phyloP scores from a whole-genome alignment of 2,888 invertebrate species.

The Tromatobia lineatoria region DNA sequence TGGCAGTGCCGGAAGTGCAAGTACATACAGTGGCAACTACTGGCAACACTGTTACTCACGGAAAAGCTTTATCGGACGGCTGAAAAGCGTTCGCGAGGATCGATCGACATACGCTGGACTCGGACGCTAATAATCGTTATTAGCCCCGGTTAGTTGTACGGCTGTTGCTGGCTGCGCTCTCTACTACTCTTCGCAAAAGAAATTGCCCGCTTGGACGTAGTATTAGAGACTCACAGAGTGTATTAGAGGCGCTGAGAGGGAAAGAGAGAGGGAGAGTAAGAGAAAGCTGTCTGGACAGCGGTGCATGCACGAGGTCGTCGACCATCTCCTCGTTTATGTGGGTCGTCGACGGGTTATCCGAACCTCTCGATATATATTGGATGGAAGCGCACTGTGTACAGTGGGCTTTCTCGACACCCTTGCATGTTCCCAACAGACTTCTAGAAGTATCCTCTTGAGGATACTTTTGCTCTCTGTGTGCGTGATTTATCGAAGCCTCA shows the following conservation, averaged over 20 bases:
- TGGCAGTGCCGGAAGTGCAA: not conserved
- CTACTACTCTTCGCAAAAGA: not conserved
- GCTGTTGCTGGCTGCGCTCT: not conserved
- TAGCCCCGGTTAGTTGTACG: slow-evolving; percentile 18
- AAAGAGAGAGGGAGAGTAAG: not conserved
- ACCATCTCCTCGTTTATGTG: slow-evolving; percentile 37
- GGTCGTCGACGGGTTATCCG: slow-evolving; percentile 40
- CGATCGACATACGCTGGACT: slow-evolving; percentile 11
- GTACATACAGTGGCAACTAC: not conserved
- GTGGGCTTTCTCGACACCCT: not conserved
- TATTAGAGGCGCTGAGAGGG: not conserved
- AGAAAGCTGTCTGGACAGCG: not conserved
- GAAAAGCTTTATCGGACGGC: slow-evolving; percentile 25
- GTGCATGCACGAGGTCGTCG: slow-evolving; percentile 33
- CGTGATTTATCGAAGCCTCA: not conserved
- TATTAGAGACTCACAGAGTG: not conserved
- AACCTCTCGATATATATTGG: slow-evolving; percentile 53
- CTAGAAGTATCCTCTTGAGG: not conserved
- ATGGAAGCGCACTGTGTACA: slow-evolving; percentile 45
- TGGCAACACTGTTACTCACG: not conserved
- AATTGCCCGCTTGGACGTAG: not conserved
- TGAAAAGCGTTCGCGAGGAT: slow-evolving; percentile 9
- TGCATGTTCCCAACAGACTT: not conserved
- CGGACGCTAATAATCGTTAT: slow-evolving; percentile 35
- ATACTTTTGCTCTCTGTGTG: not conserved